phyloP scores from a whole-genome alignment of 2,888 invertebrate species.

The Pseudanteris insignis region DNA sequence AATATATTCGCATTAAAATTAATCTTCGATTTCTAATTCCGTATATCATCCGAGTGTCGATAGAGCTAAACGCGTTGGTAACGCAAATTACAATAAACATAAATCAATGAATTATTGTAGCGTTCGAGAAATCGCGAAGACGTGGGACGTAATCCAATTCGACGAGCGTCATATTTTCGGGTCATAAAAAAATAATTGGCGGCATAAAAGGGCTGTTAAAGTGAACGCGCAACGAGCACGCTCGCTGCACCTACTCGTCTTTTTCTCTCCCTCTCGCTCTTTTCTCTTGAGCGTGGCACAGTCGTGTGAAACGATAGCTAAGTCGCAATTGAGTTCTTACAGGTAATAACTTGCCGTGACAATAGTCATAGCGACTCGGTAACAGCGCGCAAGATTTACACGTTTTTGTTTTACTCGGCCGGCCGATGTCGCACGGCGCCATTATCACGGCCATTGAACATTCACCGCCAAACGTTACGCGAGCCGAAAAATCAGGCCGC shows the following conservation, averaged over 20 bases:
- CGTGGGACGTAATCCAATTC: constrained; percentile 27
- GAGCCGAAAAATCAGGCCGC: too few species aligned
- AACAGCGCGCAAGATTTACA: constrained; percentile 17
- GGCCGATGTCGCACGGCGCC: constrained; percentile 3
- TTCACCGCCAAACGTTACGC: too few species aligned
- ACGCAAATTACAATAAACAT: constrained; percentile 10
- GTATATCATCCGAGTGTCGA: neutral
- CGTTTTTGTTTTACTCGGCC: constrained; percentile 9
- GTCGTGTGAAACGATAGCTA: constrained; percentile 15
- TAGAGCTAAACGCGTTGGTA: constrained; percentile 3
- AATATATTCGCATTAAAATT: constrained; percentile 10
- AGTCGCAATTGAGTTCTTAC: constrained; percentile 25
- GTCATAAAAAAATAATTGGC: constrained; percentile 36
- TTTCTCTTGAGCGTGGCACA: constrained; percentile 17
- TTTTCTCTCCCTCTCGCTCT: constrained; percentile 17
- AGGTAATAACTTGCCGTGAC: constrained; percentile 29
- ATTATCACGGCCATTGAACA: too few species aligned
- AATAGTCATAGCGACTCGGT: constrained; percentile 16
- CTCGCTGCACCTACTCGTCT: too few species aligned
- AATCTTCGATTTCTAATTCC: constrained; percentile 8
- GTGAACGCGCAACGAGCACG: constrained; percentile 23
- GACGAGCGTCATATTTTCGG: constrained; percentile 31
- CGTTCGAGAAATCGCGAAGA: constrained; percentile 27
- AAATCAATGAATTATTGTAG: constrained; percentile 25
- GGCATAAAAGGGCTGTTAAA: constrained; percentile 34